Evolutionary conservation across 2,797 vertebrate genomes (phyloP), one percentile per base, ranked within the genome.

Genomic region (Rhinogobio ventralis): DNA sequence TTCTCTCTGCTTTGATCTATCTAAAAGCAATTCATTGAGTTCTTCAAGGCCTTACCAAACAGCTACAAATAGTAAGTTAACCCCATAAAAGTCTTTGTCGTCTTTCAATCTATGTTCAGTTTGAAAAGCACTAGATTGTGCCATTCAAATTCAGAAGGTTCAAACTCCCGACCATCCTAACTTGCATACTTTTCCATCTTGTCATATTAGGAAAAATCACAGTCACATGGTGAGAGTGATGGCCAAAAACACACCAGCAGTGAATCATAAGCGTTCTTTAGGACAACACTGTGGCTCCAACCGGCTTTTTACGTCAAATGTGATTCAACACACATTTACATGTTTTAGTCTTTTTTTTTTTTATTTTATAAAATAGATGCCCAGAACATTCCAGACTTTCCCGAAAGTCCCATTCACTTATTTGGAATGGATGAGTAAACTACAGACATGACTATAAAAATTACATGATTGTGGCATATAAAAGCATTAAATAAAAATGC

Each of bases 31-130:
- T 23, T 4, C 81, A 74, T 7, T 28, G 25, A 72, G 39, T 49
- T 62, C 66, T 79, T 79, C 75, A 84, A 84, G 76, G 51, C 33
- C 75, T 49, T 53, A 36, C 83, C 39, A 69, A 57, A 84, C 53
- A n/a, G 66, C 75, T 71, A 46, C 39, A 84, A 57, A 84, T 72
- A 46, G 55, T 33, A 42, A 68, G 36, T 42, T 42, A 51, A 69
- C 69, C 33, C 39, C 36, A 46, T 75, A 83, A 17, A 15, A 57
- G 39, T 23, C n/a, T 69, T 39, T 20, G 46, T 49, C 66, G 19
- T 68, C 20, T 45, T 17, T 77, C 17, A 19, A 9, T 75, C 17
- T 23, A 45, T 69, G 4, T 28, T 57, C 53, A 68, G 33, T 53
- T 30, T 57, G 39, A 79, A 78, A 23, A 71, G 28, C 69, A 42